Conservation (phyloP, 64 coral and sea anemone species). For the Stichodactyla mertensii region DNA sequence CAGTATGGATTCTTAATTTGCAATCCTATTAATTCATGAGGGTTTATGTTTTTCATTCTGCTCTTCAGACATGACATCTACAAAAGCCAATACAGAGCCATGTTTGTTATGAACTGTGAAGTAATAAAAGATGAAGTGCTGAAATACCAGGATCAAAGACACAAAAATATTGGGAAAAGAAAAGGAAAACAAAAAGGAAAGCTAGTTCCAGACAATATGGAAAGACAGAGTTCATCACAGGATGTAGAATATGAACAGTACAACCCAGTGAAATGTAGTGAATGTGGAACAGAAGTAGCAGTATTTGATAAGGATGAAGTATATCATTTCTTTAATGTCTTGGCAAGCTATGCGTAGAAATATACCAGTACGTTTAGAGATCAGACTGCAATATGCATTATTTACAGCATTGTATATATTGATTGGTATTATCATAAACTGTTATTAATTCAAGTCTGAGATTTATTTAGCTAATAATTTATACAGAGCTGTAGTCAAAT, state of each 20-base stretch:
- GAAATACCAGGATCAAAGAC: constrained; percentile 63
- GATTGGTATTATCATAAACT: background rate
- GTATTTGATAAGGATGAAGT: constrained; percentile 94
- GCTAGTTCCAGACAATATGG: constrained; percentile 41
- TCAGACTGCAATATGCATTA: too few relatives aligned
- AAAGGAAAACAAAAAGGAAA: constrained; percentile 67
- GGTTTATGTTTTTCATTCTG: background rate
- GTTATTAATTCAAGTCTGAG: too few relatives aligned
- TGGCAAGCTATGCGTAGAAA: constrained; percentile 77
- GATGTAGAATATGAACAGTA: constrained; percentile 42
- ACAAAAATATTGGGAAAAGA: constrained; percentile 53
- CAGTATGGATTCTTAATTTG: too few relatives aligned
- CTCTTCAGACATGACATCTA: constrained; percentile 87
- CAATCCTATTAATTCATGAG: too few relatives aligned
- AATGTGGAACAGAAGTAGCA: constrained; percentile 89
- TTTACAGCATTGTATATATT: background rate
- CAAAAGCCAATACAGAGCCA: constrained; percentile 96
- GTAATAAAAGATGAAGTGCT: constrained; percentile 79
- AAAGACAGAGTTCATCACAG: background rate
- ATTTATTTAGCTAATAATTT: too few relatives aligned
- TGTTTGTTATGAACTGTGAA: constrained; percentile 98
- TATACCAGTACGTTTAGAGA: background rate
- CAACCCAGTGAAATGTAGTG: constrained; percentile 80
- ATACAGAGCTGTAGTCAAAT: background rate
- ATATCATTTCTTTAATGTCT: constrained; percentile 95